Evolutionary conservation across 2,113 vertebrate species (phyloP).

Genomic region (Cololabis saira): DNA sequence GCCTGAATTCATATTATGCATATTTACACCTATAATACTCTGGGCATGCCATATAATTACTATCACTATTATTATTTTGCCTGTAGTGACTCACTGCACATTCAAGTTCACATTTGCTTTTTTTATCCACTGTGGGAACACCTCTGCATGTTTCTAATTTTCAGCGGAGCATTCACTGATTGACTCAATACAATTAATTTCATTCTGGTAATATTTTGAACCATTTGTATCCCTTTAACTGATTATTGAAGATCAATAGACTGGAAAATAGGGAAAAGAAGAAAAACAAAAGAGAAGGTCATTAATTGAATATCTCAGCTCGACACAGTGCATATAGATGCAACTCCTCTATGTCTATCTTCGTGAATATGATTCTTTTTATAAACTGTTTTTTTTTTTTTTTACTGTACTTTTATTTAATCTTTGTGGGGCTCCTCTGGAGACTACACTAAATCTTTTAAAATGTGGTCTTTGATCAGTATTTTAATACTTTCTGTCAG

Average conservation of each 20-base stretch:
- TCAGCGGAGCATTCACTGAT: too few species aligned
- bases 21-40: too few species aligned
- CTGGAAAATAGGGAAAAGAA: neutral
- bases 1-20: too few species aligned
- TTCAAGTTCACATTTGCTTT: too few species aligned
- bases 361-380: neutral
- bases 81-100: too few species aligned
- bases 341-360: neutral
- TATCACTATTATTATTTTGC: too few species aligned
- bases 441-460: neutral
- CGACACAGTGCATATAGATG: neutral
- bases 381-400: neutral
- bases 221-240: neutral
- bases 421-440: conserved; percentile 8
- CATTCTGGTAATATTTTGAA: neutral
- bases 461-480: conserved; percentile 11
- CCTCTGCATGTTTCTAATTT: too few species aligned
- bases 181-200: too few species aligned
- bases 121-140: too few species aligned
- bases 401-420: conserved; percentile 6
- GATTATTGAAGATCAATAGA: neutral
- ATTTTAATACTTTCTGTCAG: conserved; percentile 6
- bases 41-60: too few species aligned
- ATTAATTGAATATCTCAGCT: neutral
- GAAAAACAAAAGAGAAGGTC: neutral